Percentiles rank a stretch among this genome's conserved stretches.
Conservation (phyloP, 2,113 vertebrate species). For the Micromys minutus region DNA sequence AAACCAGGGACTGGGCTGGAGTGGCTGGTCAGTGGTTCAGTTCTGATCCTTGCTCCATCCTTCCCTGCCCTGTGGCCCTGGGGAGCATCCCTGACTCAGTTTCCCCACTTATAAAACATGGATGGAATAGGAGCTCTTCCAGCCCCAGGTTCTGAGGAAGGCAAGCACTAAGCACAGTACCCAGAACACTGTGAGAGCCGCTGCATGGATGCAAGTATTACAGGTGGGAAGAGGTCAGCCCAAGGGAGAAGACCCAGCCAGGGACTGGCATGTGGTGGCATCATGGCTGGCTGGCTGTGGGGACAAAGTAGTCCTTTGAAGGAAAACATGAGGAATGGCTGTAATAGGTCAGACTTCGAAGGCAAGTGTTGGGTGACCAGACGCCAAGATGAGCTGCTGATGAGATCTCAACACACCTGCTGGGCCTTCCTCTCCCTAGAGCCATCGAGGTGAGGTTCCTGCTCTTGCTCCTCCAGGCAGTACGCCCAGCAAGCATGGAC, state of each 20-base stretch:
- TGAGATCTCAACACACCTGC: not conserved
- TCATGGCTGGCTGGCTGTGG: not conserved
- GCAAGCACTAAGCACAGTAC: not conserved
- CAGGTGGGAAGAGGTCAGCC: not conserved
- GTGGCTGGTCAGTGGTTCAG: not conserved
- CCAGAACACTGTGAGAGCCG: not conserved
- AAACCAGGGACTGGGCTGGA: not conserved
- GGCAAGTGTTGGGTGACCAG: not conserved
- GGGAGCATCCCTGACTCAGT: not conserved
- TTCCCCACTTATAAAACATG: not conserved
- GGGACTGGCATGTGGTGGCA: not conserved
- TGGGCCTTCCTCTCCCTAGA: not conserved
- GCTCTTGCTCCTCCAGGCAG: not conserved
- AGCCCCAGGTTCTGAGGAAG: not conserved
- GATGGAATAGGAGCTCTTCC: not conserved
- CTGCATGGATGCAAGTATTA: not conserved
- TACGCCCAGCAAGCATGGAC: not conserved
- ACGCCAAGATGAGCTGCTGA: not conserved
- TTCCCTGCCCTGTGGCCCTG: not conserved
- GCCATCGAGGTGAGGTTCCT: not conserved
- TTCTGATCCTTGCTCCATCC: not conserved
- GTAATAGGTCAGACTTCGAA: conserved; percentile 51
- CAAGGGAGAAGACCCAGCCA: not conserved
- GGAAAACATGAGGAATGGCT: not conserved
- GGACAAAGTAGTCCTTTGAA: conserved; percentile 4